A percentile compares a stretch with the other conserved stretches of the same genome.
Evolutionary conservation across 2,113 vertebrate species (phyloP).

Genomic region (Crotophaga sulcirostris): DNA sequence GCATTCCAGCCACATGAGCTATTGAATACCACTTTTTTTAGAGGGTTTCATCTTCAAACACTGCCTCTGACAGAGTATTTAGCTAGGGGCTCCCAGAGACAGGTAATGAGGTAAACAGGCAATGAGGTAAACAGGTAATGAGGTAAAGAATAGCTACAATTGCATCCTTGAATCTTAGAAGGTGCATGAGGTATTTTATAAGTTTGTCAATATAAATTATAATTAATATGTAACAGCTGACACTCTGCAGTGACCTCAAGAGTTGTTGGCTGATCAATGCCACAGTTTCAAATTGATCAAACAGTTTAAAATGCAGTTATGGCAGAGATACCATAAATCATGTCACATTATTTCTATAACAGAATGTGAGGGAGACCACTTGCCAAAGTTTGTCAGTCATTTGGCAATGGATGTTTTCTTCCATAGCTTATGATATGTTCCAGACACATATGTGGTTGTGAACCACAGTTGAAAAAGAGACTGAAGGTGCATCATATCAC

Average conservation of each 20-base stretch:
- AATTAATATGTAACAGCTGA: not conserved
- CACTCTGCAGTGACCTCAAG: not conserved
- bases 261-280: not conserved
- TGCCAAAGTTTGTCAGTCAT: not conserved
- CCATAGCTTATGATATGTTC: not conserved
- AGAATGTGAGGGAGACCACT: not conserved
- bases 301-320: not conserved
- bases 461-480: not conserved
- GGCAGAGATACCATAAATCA: not conserved
- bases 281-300: not conserved
- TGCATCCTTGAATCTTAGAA: not conserved
- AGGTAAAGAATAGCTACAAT: not conserved
- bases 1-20: not conserved
- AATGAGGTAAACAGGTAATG: not conserved
- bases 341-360: not conserved
- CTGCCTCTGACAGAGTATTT: not conserved
- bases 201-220: not conserved
- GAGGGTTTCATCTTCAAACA: not conserved
- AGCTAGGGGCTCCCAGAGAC: not conserved
- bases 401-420: not conserved
- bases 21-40: not conserved
- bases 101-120: not conserved
- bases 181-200: not conserved
- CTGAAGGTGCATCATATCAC: not conserved
- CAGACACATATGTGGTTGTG: not conserved